Evolutionary conservation across 1,140 invertebrate species (phyloP).

Genomic region (Drosophila aff.): DNA sequence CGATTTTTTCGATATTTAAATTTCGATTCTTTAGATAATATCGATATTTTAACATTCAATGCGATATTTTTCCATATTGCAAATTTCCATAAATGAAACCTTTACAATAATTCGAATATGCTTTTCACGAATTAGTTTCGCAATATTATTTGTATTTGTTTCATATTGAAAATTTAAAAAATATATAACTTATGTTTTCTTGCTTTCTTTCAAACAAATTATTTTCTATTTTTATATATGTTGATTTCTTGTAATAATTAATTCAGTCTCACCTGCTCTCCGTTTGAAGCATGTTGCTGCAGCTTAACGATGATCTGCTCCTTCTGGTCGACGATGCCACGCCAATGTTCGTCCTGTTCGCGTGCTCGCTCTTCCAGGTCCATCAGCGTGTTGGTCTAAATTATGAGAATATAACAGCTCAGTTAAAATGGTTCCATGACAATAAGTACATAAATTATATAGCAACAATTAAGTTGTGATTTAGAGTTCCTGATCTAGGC

Average conservation of each 20-base stretch:
- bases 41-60: no score
- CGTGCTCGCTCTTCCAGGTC: constrained; percentile 76
- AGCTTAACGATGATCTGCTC: constrained; percentile 76
- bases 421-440: no score
- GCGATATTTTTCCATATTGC: no score
- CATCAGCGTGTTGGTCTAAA: constrained; percentile 76
- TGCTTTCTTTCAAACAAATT: no score
- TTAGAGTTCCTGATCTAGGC: constrained; percentile 39
- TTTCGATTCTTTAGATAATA: no score
- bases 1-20: no score
- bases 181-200: no score
- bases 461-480: background rate
- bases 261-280: constrained; percentile 61
- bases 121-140: no score
- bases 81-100: no score
- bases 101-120: no score
- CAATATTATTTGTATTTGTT: no score
- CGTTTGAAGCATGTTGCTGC: constrained; percentile 80
- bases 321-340: constrained; percentile 76
- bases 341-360: constrained; percentile 84
- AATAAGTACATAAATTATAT: background rate
- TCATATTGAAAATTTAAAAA: no score
- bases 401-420: background rate
- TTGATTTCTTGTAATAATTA: background rate
- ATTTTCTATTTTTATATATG: background rate